Conservation (phyloP, 2,888 invertebrate species). For the Seladonia tumulorum region DNA sequence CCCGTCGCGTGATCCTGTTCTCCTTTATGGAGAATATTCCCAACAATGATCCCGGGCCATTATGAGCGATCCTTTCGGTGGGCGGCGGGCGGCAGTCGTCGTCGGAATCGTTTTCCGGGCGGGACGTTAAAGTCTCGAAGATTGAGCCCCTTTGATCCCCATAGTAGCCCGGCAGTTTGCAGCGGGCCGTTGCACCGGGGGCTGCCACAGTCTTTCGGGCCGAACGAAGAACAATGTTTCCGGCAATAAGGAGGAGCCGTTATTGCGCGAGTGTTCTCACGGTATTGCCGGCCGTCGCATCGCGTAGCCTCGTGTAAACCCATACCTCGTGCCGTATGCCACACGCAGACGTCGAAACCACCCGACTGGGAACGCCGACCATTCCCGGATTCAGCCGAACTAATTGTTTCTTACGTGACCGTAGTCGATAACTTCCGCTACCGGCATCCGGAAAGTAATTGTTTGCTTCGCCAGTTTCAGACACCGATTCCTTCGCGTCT, state of each 20-base stretch:
- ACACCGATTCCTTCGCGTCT: conserved; percentile 13
- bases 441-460: conserved; percentile 32
- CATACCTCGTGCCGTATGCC: conserved; percentile 2
- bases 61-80: conserved; percentile 45
- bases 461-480: conserved; percentile 14
- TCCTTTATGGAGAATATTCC: conserved; percentile 48
- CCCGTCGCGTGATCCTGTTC: conserved; percentile 40
- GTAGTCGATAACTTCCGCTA: conserved; percentile 47
- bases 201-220: background rate
- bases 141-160: conserved; percentile 59
- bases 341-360: conserved; percentile 10
- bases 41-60: conserved; percentile 57
- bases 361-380: background rate
- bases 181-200: background rate
- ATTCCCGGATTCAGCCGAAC: background rate
- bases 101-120: conserved; percentile 35
- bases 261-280: conserved; percentile 52
- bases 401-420: conserved; percentile 56
- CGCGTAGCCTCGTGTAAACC: background rate
- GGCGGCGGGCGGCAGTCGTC: conserved; percentile 7
- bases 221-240: conserved; percentile 53
- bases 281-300: conserved; percentile 42
- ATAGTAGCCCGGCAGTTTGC: conserved; percentile 10
- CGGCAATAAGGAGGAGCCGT: conserved; percentile 46
- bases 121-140: conserved; percentile 56